Conservation (phyloP, 2,797 vertebrate genomes). For the Ptychadena robeensis region DNA sequence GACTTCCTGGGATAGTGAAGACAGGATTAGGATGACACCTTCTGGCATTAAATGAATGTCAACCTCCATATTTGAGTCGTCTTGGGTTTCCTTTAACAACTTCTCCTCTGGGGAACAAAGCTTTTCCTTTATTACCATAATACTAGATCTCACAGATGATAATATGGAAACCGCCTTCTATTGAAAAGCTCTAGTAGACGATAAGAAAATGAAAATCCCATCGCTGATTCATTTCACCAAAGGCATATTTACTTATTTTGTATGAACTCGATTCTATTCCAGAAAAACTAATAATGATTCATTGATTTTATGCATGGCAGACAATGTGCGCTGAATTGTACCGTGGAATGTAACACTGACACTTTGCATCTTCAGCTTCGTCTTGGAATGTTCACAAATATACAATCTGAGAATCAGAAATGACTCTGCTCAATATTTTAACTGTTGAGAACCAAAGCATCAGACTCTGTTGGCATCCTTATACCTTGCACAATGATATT, state of each 20-base stretch:
- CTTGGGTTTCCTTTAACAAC: background rate
- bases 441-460: background rate
- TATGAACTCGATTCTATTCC: background rate
- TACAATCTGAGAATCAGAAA: background rate
- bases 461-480: background rate
- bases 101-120: background rate
- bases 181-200: background rate
- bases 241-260: conserved; percentile 4
- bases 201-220: background rate
- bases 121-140: background rate
- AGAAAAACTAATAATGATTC: conserved; percentile 35
- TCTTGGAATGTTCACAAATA: background rate
- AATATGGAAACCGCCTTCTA: background rate
- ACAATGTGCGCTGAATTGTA: conserved; percentile 6
- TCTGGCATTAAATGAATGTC: background rate
- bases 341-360: conserved; percentile 24
- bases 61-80: background rate
- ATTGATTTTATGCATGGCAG: conserved; percentile 37
- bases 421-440: background rate
- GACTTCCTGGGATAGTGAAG: too few species aligned
- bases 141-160: background rate
- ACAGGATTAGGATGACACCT: background rate
- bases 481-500: background rate
- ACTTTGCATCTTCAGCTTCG: background rate
- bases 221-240: background rate